Percentiles rank a stretch among this genome's conserved stretches.
Conservation (phyloP, 1,140 invertebrate genomes). For the Epicauta chinensis region DNA sequence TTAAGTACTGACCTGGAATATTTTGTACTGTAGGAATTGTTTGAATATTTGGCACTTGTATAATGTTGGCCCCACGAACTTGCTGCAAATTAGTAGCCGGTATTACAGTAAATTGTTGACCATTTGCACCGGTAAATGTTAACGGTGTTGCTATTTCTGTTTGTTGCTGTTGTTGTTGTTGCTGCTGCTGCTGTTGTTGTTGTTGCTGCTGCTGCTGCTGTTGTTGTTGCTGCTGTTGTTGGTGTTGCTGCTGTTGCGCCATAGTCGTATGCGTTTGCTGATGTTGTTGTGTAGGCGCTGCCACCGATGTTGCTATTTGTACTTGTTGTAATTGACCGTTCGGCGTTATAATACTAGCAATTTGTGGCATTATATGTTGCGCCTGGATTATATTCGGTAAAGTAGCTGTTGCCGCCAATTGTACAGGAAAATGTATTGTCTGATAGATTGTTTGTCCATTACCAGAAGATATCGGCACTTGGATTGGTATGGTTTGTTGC, state of each 20-base stretch:
- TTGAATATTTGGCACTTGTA: slow-evolving; percentile 42
- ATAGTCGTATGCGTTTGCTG: slow-evolving; percentile 24
- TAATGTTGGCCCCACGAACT: slow-evolving; percentile 36
- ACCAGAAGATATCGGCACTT: slow-evolving; percentile 82
- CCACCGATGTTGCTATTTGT: slow-evolving; percentile 49
- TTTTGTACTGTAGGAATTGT: slow-evolving; percentile 41
- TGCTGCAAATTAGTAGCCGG: slow-evolving; percentile 52
- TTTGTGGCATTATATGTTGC: slow-evolving; percentile 55
- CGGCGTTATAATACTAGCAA: slow-evolving; percentile 80
- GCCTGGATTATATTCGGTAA: slow-evolving; percentile 51
- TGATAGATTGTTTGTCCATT: slow-evolving; percentile 91
- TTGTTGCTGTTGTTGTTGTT: slow-evolving; percentile 33
- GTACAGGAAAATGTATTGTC: slow-evolving; percentile 85
- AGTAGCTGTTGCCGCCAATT: slow-evolving; percentile 55
- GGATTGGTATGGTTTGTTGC: slow-evolving; percentile 83
- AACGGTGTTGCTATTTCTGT: slow-evolving; percentile 45
- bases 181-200: slow-evolving; percentile 21
- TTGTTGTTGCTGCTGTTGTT: slow-evolving; percentile 48
- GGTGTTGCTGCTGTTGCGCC: slow-evolving; percentile 48
- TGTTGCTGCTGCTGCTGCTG: slow-evolving; percentile 20
- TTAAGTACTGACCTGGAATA: slow-evolving; percentile 36
- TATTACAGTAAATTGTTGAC: slow-evolving; percentile 67
- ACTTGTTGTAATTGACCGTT: slow-evolving; percentile 78
- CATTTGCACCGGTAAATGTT: slow-evolving; percentile 58
- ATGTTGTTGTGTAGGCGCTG: slow-evolving; percentile 25